A percentile compares a stretch with the other conserved stretches of the same genome.
These are phyloP conservation scores for Pachypsylla venusta DNA, from an alignment of 1,140 invertebrate species.

Conservation along the genomic window DNA sequence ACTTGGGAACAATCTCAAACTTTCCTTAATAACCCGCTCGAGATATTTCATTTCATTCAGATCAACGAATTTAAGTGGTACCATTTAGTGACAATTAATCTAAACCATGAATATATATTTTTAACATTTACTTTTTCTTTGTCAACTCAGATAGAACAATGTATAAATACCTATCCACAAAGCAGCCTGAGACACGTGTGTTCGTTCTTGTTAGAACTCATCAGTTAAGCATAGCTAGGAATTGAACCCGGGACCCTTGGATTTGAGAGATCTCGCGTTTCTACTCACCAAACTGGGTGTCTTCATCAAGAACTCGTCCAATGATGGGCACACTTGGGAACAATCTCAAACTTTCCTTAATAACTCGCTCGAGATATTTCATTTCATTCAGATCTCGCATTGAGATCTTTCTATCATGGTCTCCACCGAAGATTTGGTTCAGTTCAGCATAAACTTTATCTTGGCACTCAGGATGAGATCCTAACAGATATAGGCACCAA, in stretches of 20 bases:
- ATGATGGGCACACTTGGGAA: constrained; percentile 38
- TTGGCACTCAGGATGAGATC: constrained; percentile 21
- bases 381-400: constrained; percentile 34
- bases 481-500: constrained; percentile 49
- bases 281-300: too few relatives aligned
- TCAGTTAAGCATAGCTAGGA: too few relatives aligned
- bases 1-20: constrained; percentile 33
- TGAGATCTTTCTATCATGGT: constrained; percentile 1
- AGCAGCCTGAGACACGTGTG: too few relatives aligned
- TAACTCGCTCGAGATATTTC: constrained; percentile 41
- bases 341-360: constrained; percentile 32
- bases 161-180: too few relatives aligned
- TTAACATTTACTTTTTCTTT: too few relatives aligned
- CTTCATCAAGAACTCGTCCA: constrained; percentile 30
- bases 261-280: too few relatives aligned
- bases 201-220: too few relatives aligned
- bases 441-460: constrained; percentile 1
- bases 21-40: constrained; percentile 34
- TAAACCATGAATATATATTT: too few relatives aligned
- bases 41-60: constrained; percentile 34
- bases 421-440: not conserved
- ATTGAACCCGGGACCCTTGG: too few relatives aligned
- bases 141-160: too few relatives aligned
- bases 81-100: too few relatives aligned
- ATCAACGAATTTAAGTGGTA: too few relatives aligned